A percentile compares a stretch with the other conserved stretches of the same genome.
phyloP scores from a whole-genome alignment of 2,113 vertebrate genomes.

The Gymnarchus niloticus region DNA sequence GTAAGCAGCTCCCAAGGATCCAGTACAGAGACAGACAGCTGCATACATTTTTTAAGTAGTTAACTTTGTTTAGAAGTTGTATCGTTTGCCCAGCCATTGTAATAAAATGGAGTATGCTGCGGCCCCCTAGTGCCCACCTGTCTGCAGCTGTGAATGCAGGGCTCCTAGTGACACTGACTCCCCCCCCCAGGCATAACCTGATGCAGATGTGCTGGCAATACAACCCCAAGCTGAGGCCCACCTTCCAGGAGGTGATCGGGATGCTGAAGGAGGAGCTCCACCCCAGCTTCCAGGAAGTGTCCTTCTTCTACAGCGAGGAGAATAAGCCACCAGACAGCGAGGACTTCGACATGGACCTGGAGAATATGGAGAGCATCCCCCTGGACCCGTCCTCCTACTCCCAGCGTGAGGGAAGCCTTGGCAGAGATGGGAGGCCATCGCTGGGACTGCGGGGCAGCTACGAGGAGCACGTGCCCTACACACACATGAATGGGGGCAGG shows the following conservation, averaged over 20 bases:
- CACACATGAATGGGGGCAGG: conserved; percentile 95
- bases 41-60: neutral
- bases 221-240: conserved; percentile 91
- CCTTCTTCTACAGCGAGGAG: conserved; percentile 95
- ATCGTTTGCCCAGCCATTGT: too few relatives aligned
- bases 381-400: conserved; percentile 85
- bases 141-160: neutral
- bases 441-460: conserved; percentile 79
- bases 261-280: conserved; percentile 89
- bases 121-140: neutral
- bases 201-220: conserved; percentile 98
- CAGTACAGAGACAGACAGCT: neutral
- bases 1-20: neutral
- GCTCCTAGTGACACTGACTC: neutral
- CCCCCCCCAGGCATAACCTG: conserved; percentile 73
- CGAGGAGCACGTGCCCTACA: conserved; percentile 85
- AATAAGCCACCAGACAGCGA: conserved; percentile 88
- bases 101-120: too few relatives aligned
- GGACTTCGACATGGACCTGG: conserved; percentile 89
- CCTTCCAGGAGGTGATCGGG: conserved; percentile 89
- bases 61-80: too few relatives aligned
- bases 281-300: conserved; percentile 82
- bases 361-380: conserved; percentile 97
- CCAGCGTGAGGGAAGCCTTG: conserved; percentile 70
- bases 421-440: conserved; percentile 71